Base-by-base conservation (phyloP, 2,797 vertebrate genomes). In the Gallinago stenura region DNA sequence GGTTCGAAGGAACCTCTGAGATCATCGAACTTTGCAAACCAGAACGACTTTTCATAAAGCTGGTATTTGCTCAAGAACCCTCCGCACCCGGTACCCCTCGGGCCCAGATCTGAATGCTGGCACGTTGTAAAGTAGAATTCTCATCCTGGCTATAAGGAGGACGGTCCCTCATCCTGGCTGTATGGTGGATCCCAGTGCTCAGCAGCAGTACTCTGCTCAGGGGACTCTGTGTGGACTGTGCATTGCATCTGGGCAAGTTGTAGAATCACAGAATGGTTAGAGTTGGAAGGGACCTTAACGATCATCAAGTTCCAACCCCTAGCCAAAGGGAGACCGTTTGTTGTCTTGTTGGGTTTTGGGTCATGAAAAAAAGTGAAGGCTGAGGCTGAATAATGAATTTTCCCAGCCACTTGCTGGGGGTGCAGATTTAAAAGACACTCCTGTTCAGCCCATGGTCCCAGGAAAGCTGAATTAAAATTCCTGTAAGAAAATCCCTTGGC, bases 181-280 rank as follows among this genome's bases (percentile, higher is more conserved):
- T 9, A 2, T 13, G 20, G 31, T 15, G 48, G 21, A 6, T 60
- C 25, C 53, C 78, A 50, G 6, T 13, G 3, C 30, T 17, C 60
- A 46, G 46, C 10, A 53, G 61, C 81, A 33, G 20, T 53, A 17
- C 30, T 43, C 60, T 28, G 37, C 46, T 76, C 58, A 3, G 37
- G 22, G 51, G 15, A 3, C 37, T 17, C 39, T 6, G 1, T n/a
- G 13, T 0, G 1, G 20, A 24, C 30, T 5, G 10, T 35, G 19
- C 18, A 2, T 9, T n/a, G 14, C 37, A 12, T 50, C 24, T 48
- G 66, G n/a, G 37, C 31, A 56, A 53, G 17, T 16, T 43, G 41
- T 43, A 43, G 41, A 43, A 43, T 43, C 41, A 4, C 16, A 43
- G 41, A 43, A 43, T 43, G 41, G 41, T 43, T 43, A 17, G 41